A percentile compares a stretch with the other conserved stretches of the same genome.
These are phyloP conservation scores for Drosophila willistoni DNA, from an alignment of 1,140 invertebrate genomes.

Conservation along the genomic window DNA sequence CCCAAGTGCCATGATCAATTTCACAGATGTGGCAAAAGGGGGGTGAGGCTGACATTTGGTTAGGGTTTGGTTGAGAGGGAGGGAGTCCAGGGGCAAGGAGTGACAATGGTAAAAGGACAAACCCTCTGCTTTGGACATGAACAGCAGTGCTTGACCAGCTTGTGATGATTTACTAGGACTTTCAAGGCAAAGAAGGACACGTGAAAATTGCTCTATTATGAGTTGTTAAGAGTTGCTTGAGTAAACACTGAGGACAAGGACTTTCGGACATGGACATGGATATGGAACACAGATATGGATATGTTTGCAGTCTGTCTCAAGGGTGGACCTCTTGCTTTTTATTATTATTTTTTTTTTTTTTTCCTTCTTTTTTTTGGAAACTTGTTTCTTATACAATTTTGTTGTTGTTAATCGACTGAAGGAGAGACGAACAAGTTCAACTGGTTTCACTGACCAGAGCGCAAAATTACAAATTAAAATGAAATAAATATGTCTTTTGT, in stretches of 20 bases:
- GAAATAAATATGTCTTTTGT: slow-evolving; percentile 81
- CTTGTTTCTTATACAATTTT: slow-evolving; percentile 47
- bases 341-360: neutral
- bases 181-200: slow-evolving; percentile 62
- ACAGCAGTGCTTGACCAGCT: slow-evolving; percentile 50
- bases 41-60: neutral
- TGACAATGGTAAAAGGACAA: slow-evolving; percentile 57
- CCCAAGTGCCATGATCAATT: slow-evolving; percentile 77
- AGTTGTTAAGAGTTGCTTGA: slow-evolving; percentile 80
- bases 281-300: slow-evolving; percentile 47
- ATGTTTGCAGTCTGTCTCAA: slow-evolving; percentile 47
- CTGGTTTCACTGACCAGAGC: slow-evolving; percentile 78
- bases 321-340: slow-evolving; percentile 36
- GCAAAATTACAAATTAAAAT: slow-evolving; percentile 82
- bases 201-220: slow-evolving; percentile 83
- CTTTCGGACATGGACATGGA: slow-evolving; percentile 35
- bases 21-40: slow-evolving; percentile 38
- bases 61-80: no score
- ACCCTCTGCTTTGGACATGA: slow-evolving; percentile 25
- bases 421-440: slow-evolving; percentile 61
- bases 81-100: slow-evolving; percentile 42
- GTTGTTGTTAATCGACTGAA: slow-evolving; percentile 63
- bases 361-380: slow-evolving; percentile 34
- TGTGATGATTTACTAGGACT: slow-evolving; percentile 67
- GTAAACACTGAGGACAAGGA: slow-evolving; percentile 63